phyloP scores from a whole-genome alignment of 2,113 vertebrate genomes.

The Anoplopoma fimbria region DNA sequence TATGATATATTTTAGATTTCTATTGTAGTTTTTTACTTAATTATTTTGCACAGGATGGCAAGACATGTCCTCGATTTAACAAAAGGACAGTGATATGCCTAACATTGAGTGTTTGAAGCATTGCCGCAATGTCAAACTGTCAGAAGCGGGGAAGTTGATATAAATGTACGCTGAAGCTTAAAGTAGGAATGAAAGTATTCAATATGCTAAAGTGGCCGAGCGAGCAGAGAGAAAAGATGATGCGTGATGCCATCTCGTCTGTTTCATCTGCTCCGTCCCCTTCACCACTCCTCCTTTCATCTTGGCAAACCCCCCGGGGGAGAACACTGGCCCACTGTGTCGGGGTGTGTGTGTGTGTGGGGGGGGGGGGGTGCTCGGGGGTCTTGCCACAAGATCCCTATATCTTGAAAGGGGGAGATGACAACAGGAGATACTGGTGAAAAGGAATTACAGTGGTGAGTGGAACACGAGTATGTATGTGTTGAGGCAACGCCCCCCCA shows the following conservation, averaged over 20 bases:
- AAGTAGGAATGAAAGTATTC: background rate
- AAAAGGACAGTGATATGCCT: background rate
- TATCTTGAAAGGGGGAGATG: constrained; percentile 77
- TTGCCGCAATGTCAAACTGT: background rate
- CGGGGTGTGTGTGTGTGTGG: constrained; percentile 59
- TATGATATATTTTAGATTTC: background rate
- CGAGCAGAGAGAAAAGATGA: constrained; percentile 34
- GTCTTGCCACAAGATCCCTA: constrained; percentile 61
- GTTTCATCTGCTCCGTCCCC: constrained; percentile 69
- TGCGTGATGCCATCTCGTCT: constrained; percentile 73
- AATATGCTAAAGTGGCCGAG: background rate
- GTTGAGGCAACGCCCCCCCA: background rate
- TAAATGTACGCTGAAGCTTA: background rate
- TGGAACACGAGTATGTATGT: constrained; percentile 22
- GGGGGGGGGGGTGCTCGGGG: background rate
- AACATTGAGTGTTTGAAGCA: background rate
- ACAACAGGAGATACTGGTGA: constrained; percentile 75
- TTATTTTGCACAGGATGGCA: background rate
- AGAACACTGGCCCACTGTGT: constrained; percentile 77
- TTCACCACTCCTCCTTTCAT: constrained; percentile 80
- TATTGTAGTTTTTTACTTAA: too few species aligned
- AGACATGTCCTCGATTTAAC: background rate
- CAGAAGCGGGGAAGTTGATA: background rate
- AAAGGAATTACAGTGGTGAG: constrained; percentile 34
- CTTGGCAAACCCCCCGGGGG: constrained; percentile 72